These are phyloP conservation scores for Hoplostethus atlanticus DNA, from an alignment of 2,797 vertebrate species.

Conservation along the genomic window DNA sequence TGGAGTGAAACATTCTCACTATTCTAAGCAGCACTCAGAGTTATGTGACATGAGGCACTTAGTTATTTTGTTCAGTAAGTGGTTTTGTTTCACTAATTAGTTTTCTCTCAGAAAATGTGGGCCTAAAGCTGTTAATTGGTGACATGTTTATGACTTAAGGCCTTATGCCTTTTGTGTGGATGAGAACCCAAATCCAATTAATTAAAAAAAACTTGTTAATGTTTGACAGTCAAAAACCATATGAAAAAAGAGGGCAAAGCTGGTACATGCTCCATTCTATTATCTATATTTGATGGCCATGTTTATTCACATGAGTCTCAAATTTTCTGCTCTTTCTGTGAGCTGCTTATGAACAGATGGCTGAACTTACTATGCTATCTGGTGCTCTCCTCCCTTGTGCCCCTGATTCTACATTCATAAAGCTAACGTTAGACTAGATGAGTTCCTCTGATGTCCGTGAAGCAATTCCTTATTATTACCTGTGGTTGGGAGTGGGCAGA, in stretches of 20 bases:
- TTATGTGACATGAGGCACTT: slow-evolving; percentile 60
- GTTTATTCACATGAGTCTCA: slow-evolving; percentile 69
- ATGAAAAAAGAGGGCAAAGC: slow-evolving; percentile 43
- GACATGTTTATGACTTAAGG: slow-evolving; percentile 61
- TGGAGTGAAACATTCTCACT: slow-evolving; percentile 51
- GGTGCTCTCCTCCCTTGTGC: slow-evolving; percentile 59
- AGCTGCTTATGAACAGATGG: slow-evolving; percentile 73
- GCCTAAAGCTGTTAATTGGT: slow-evolving; percentile 66
- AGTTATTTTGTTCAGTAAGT: slow-evolving; percentile 69
- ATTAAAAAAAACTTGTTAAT: slow-evolving; percentile 45
- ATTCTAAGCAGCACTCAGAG: slow-evolving; percentile 58
- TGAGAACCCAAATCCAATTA: slow-evolving; percentile 70
- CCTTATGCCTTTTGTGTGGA: slow-evolving; percentile 48
- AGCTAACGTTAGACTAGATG: slow-evolving; percentile 73
- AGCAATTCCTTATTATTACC: slow-evolving; percentile 67
- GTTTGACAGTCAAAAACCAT: slow-evolving; percentile 41
- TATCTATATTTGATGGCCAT: slow-evolving; percentile 70
- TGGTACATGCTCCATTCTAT: slow-evolving; percentile 46
- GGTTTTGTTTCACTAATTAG: slow-evolving; percentile 76
- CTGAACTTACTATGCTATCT: slow-evolving; percentile 25
- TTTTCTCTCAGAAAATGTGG: slow-evolving; percentile 53
- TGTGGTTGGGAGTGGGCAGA: slow-evolving; percentile 56
- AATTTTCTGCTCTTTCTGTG: slow-evolving; percentile 65
- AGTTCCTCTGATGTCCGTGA: slow-evolving; percentile 70
- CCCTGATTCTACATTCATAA: slow-evolving; percentile 74